These are phyloP conservation scores for Elmis aenea DNA, from an alignment of 2,888 invertebrate species.

Conservation along the genomic window DNA sequence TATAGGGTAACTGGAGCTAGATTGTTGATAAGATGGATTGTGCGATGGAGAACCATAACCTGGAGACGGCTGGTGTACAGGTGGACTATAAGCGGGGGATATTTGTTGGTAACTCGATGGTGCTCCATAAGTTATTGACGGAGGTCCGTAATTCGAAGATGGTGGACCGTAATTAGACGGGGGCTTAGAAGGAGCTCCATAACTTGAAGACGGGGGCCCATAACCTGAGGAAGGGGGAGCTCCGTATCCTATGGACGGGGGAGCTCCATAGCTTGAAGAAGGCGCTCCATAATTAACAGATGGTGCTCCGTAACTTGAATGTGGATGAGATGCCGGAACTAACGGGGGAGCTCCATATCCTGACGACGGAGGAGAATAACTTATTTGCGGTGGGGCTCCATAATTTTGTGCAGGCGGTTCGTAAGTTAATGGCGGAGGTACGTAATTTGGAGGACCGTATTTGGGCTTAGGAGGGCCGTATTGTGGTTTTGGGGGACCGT, in stretches of 20 bases:
- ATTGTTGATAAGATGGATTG: too few relatives aligned
- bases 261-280: conserved; percentile 24
- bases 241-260: conserved; percentile 16
- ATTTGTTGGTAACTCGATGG: conserved; percentile 11
- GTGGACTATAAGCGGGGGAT: conserved; percentile 17
- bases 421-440: conserved; percentile 3
- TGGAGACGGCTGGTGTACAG: too few relatives aligned
- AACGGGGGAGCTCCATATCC: conserved; percentile 14
- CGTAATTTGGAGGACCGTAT: conserved; percentile 22
- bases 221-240: conserved; percentile 6
- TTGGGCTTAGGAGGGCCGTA: conserved; percentile 27
- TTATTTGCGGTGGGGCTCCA: conserved; percentile 14
- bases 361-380: conserved; percentile 16
- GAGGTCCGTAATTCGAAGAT: conserved; percentile 24
- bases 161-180: conserved; percentile 27
- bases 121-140: conserved; percentile 11
- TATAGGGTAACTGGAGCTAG: conserved; percentile 1
- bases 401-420: conserved; percentile 12
- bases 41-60: conserved; percentile 14
- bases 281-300: conserved; percentile 25
- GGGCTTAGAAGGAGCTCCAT: conserved; percentile 7
- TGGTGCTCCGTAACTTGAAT: conserved; percentile 16
- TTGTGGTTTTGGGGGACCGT: conserved; percentile 28
- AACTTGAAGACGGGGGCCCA: conserved; percentile 13
- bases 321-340: conserved; percentile 17